Base-by-base conservation (phyloP, 2,888 invertebrate genomes). In the Geotrupes spiniger region DNA sequence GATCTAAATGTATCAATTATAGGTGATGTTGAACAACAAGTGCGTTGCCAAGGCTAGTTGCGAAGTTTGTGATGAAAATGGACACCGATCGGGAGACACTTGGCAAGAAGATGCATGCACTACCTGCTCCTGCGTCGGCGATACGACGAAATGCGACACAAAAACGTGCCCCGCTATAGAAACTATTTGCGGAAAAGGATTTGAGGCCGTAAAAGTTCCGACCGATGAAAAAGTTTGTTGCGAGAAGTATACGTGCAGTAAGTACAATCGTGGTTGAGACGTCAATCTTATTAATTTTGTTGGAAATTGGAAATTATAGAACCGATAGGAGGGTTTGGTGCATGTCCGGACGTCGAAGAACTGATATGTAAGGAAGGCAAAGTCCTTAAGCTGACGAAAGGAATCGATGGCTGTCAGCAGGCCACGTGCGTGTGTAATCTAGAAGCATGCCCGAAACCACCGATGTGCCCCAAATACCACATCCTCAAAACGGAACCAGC, bases 21-120 rank as follows among this genome's bases (percentile, higher is more conserved):
- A 83, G 77, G 83, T 87, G 0, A 75, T 85, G 54, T 79, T 84
- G 46, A 84, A 85, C 63, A 83, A 80, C 50, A 83, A 81, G 3
- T 94, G 93, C 63, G 80, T 92, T 1, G 75, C 79, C 6, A 80
- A 81, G 26, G 73, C 73, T 31, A 76, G 82, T 58, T 88, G 89
- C 69, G 78, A 81, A 60, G 81, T 85, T 1, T 92, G 92, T 61
- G 91, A 91, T 60, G 80, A 82, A 2, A 80, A 82, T 37, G 83
- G 83, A 15, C 88, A 88, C 63, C 79, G 76, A 46, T 70, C 79
- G 50, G 89, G 87, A 46, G 82, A 87, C 52, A 71, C 73, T 28
- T 88, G 87, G 87, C 74, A 79, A 60, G 76, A 74, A 21, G 84
- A 88, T 62, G 82, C 83, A 27, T 92, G 92, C 65, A 89, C 85